Evolutionary conservation across 2,113 vertebrate genomes (phyloP).

Genomic region (Litocranius walleri): DNA sequence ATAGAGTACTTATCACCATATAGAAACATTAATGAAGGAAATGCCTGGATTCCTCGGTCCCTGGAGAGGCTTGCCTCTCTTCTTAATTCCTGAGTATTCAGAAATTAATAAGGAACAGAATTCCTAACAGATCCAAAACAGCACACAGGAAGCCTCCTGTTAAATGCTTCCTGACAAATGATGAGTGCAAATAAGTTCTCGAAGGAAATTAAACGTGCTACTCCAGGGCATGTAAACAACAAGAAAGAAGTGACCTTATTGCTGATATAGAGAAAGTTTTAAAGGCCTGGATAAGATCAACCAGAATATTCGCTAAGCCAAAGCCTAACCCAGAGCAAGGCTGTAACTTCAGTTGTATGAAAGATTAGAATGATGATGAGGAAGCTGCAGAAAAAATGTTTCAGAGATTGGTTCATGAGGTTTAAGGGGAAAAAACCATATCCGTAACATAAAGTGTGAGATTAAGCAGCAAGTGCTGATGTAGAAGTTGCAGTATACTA

Average conservation of each 20-base stretch:
- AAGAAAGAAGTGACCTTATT: not conserved
- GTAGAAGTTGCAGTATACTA: not conserved
- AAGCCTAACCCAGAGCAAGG: not conserved
- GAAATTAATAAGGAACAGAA: too few species aligned
- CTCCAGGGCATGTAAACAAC: not conserved
- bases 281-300: not conserved
- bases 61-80: too few species aligned
- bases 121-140: too few species aligned
- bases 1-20: too few species aligned
- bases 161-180: not conserved
- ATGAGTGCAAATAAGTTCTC: not conserved
- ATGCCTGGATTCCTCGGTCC: too few species aligned
- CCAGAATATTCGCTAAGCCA: not conserved
- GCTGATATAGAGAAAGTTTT: not conserved
- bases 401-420: not conserved
- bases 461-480: not conserved
- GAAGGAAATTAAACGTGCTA: not conserved
- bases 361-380: not conserved
- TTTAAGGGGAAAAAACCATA: not conserved
- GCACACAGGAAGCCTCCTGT: too few species aligned
- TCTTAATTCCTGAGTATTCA: too few species aligned
- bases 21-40: too few species aligned
- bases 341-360: not conserved
- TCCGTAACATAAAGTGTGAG: not conserved
- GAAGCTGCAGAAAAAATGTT: not conserved